Evolutionary conservation across 2,113 vertebrate genomes (phyloP).

Genomic region (Nymphicus hollandicus): DNA sequence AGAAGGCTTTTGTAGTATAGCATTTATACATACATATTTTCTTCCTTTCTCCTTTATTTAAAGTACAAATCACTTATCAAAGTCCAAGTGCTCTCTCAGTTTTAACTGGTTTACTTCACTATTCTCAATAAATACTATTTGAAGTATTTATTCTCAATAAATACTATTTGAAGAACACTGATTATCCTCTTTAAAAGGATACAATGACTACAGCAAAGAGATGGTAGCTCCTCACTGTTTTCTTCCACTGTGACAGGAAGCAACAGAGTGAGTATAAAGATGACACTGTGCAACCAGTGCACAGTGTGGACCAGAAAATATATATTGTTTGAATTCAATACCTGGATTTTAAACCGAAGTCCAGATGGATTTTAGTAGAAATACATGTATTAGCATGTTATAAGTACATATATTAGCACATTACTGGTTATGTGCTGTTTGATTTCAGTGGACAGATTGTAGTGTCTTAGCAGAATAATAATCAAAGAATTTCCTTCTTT

Average conservation of each 20-base stretch:
- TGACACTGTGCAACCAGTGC: background rate
- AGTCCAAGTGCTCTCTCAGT: background rate
- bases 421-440: background rate
- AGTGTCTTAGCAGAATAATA: background rate
- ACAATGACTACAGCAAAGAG: background rate
- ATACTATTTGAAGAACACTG: background rate
- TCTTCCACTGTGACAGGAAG: background rate
- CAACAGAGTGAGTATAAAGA: background rate
- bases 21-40: accelerated
- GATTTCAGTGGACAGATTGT: background rate
- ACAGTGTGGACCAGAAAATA: background rate
- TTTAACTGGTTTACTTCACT: background rate
- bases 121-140: background rate
- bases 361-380: background rate
- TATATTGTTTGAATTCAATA: background rate
- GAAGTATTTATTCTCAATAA: background rate
- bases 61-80: background rate
- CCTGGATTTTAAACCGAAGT: background rate
- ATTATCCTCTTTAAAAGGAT: background rate
- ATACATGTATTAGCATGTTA: background rate
- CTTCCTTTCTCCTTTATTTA: background rate
- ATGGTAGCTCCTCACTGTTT: background rate
- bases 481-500: background rate
- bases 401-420: background rate
- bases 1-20: background rate